Evolutionary conservation across 2,888 invertebrate species (phyloP).

Genomic region (Julus scandinavius): DNA sequence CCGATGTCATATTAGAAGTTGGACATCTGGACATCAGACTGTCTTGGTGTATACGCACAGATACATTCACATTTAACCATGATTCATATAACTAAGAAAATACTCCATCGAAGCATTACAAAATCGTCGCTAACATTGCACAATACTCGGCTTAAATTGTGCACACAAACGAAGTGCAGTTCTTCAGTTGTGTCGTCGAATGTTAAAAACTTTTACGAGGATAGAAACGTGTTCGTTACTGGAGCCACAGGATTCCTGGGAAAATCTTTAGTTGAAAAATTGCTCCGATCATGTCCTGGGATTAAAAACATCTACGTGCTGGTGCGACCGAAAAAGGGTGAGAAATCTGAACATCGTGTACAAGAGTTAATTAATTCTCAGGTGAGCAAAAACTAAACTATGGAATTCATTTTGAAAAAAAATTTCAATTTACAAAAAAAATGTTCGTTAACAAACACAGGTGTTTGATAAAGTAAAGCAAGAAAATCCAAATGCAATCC

Average conservation of each 20-base stretch:
- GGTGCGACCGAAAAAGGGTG: background rate
- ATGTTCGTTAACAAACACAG: background rate
- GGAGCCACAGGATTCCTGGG: background rate
- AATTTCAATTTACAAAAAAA: background rate
- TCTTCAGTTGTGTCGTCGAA: background rate
- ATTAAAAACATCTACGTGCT: slow-evolving; percentile 8
- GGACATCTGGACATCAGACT: background rate
- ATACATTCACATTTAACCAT: background rate
- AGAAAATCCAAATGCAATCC: slow-evolving; percentile 6
- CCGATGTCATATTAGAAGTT: background rate
- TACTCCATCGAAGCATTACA: background rate
- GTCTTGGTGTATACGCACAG: background rate
- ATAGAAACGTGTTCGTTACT: background rate
- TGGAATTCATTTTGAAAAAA: background rate
- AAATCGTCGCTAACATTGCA: background rate
- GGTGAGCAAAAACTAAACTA: background rate
- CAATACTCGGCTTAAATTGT: background rate
- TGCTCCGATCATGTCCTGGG: background rate
- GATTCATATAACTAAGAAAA: background rate
- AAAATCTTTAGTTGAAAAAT: background rate
- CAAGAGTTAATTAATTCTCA: background rate
- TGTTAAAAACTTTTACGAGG: background rate
- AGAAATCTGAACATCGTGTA: background rate
- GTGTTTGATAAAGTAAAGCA: background rate
- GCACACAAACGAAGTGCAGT: background rate